phyloP scores from a whole-genome alignment of 2,888 invertebrate genomes.

The Clepsis dumicolana region DNA sequence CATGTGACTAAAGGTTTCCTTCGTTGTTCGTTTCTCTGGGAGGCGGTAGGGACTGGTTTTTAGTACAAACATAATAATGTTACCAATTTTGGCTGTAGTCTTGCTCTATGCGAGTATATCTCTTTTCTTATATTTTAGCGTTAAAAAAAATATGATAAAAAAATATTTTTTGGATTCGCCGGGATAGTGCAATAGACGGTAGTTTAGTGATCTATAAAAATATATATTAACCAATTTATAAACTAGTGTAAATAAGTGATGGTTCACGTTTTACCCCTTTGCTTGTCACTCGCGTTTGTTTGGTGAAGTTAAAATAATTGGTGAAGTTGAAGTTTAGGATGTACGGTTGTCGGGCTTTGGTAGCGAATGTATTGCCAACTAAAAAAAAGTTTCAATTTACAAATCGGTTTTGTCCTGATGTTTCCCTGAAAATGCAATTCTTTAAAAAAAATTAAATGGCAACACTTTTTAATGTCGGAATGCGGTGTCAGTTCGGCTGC shows the following conservation, averaged over 20 bases:
- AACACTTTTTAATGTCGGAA: not conserved
- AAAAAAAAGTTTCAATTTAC: too few relatives aligned
- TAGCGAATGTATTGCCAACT: not conserved
- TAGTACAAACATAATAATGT: conserved; percentile 63
- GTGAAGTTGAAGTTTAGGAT: conserved; percentile 1
- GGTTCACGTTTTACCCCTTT: conserved; percentile 64
- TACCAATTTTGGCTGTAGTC: conserved; percentile 50
- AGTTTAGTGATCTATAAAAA: conserved; percentile 65
- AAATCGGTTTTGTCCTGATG: too few relatives aligned
- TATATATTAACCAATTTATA: conserved; percentile 64
- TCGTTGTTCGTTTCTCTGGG: conserved; percentile 54
- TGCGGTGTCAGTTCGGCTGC: not conserved
- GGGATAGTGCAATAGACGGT: conserved; percentile 84
- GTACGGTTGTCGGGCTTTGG: conserved; percentile 2
- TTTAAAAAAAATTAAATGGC: not conserved
- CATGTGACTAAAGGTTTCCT: conserved; percentile 16
- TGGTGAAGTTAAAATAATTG: conserved; percentile 14
- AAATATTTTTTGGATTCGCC: conserved; percentile 77
- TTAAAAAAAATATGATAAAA: conserved; percentile 59
- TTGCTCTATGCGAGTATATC: conserved; percentile 48
- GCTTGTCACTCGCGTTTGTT: conserved; percentile 49
- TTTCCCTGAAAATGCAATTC: not conserved
- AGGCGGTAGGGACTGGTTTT: conserved; percentile 68
- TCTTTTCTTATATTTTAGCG: conserved; percentile 62
- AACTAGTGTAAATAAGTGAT: conserved; percentile 63